Percentiles rank a stretch among this genome's conserved stretches.
phyloP scores from a whole-genome alignment of 2,797 vertebrate genomes.

The Acanthornis magna region DNA sequence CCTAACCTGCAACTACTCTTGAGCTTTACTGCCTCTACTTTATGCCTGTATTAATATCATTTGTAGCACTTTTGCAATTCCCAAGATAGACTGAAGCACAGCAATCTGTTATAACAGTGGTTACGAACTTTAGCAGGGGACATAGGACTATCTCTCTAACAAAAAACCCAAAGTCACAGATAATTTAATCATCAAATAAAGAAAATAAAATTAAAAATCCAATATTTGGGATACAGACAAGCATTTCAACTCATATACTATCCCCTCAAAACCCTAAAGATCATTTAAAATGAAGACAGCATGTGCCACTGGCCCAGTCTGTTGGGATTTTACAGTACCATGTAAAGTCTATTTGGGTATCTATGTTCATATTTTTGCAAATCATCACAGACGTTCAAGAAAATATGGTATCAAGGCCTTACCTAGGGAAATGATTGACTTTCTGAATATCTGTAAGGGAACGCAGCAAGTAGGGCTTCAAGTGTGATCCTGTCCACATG shows the following conservation, averaged over 20 bases:
- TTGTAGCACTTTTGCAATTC: background rate
- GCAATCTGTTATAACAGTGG: background rate
- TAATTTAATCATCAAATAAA: background rate
- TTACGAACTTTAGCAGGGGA: background rate
- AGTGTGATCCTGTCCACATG: slow-evolving; percentile 96
- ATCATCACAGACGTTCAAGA: background rate
- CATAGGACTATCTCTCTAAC: background rate
- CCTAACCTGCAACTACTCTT: background rate
- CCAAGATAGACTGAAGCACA: background rate
- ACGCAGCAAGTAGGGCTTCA: slow-evolving; percentile 90
- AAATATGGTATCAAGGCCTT: slow-evolving; percentile 13
- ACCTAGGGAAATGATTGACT: slow-evolving; percentile 99
- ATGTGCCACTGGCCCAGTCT: background rate
- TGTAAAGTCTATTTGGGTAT: background rate
- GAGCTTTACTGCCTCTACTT: background rate
- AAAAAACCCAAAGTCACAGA: background rate
- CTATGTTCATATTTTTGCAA: background rate
- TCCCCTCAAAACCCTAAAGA: background rate
- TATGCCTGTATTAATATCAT: background rate
- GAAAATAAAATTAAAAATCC: background rate
- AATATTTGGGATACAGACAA: background rate
- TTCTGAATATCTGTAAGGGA: slow-evolving; percentile 93
- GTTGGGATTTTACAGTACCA: background rate
- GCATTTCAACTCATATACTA: background rate
- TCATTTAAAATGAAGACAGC: background rate